Percentiles rank a stretch among this genome's conserved stretches.
Conservation (phyloP, 1,140 invertebrate species). For the Saxidomus purpurata region DNA sequence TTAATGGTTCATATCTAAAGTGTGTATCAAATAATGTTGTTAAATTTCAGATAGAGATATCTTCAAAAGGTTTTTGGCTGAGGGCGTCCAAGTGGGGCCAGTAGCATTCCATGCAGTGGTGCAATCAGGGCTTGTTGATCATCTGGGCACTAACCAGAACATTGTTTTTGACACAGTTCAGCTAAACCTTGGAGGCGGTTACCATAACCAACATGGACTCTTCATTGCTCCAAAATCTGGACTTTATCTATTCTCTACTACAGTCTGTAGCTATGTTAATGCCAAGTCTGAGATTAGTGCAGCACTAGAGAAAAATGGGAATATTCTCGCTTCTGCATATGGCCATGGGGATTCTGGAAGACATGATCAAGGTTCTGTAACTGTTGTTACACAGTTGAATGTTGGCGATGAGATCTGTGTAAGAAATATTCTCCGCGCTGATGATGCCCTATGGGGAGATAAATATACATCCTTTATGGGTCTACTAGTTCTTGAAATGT, state of each 20-base stretch:
- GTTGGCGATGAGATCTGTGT: too few relatives aligned
- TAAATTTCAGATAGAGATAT: background rate
- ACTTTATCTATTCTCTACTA: constrained; percentile 26
- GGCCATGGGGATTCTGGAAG: background rate
- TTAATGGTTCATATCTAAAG: too few relatives aligned
- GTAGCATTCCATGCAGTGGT: constrained; percentile 35
- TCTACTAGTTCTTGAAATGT: constrained; percentile 26
- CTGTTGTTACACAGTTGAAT: too few relatives aligned
- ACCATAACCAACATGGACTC: constrained; percentile 5
- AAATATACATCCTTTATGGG: background rate
- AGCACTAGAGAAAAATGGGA: constrained; percentile 34
- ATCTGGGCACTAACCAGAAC: constrained; percentile 1
- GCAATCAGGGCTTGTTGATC: background rate
- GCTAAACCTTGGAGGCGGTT: constrained; percentile 24
- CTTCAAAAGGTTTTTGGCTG: background rate
- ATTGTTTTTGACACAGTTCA: background rate
- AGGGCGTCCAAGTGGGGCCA: background rate
- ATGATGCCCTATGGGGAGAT: background rate
- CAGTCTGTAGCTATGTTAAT: background rate
- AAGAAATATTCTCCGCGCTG: background rate
- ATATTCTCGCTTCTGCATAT: background rate
- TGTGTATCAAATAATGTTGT: background rate
- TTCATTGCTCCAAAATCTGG: background rate
- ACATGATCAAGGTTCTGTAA: too few relatives aligned
- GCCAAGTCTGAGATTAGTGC: constrained; percentile 8